These are phyloP conservation scores for Ceratoteleas bidentatus DNA, from an alignment of 1,140 invertebrate genomes.

Conservation along the genomic window DNA sequence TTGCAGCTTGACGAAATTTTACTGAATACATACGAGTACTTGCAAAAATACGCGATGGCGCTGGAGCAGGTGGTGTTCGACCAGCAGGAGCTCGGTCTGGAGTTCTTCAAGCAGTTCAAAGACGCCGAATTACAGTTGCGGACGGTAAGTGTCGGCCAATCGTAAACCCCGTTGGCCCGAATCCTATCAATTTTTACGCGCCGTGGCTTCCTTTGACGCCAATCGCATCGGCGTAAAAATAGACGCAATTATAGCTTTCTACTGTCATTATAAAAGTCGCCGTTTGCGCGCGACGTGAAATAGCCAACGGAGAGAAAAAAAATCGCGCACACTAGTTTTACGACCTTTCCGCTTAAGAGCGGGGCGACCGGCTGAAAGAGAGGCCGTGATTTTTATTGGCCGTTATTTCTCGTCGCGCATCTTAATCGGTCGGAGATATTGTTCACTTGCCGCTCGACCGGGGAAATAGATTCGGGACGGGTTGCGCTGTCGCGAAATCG, in stretches of 20 bases:
- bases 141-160: slow-evolving; percentile 77
- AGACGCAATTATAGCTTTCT: slow-evolving; percentile 67
- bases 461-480: slow-evolving; percentile 49
- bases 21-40: slow-evolving; percentile 82
- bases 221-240: slow-evolving; percentile 63
- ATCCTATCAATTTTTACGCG: slow-evolving; percentile 64
- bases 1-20: slow-evolving; percentile 83
- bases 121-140: slow-evolving; percentile 83
- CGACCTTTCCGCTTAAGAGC: slow-evolving; percentile 68
- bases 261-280: slow-evolving; percentile 65
- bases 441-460: slow-evolving; percentile 61
- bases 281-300: slow-evolving; percentile 61
- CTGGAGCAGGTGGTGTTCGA: slow-evolving; percentile 86
- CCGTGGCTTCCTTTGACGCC: slow-evolving; percentile 55
- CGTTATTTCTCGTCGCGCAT: slow-evolving; percentile 68
- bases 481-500: slow-evolving; percentile 39
- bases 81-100: slow-evolving; percentile 80
- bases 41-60: slow-evolving; percentile 86
- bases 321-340: slow-evolving; percentile 71
- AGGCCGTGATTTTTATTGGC: slow-evolving; percentile 69
- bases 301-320: slow-evolving; percentile 62
- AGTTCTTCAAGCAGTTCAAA: slow-evolving; percentile 82
- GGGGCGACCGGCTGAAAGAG: slow-evolving; percentile 51
- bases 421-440: slow-evolving; percentile 67
- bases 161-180: slow-evolving; percentile 62